phyloP scores from a whole-genome alignment of 2,797 vertebrate genomes.

The Morelia viridis region DNA sequence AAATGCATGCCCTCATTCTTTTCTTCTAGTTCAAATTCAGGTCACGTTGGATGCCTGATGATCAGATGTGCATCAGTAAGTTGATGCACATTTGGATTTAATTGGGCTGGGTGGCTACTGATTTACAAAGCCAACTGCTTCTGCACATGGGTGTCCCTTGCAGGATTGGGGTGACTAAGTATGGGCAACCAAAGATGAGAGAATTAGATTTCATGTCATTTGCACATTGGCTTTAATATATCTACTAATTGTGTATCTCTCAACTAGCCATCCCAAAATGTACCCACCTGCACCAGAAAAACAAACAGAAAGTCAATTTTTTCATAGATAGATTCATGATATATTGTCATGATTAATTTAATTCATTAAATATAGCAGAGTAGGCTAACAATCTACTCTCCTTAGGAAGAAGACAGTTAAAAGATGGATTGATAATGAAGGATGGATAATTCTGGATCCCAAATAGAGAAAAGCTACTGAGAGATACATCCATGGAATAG shows the following conservation, averaged over 20 bases:
- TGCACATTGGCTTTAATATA: neutral
- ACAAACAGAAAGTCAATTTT: constrained; percentile 33
- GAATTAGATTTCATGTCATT: neutral
- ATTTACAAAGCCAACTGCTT: neutral
- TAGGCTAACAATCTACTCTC: constrained; percentile 1
- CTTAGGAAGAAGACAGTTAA: constrained; percentile 50
- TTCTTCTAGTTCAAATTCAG: neutral
- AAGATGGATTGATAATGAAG: constrained; percentile 23
- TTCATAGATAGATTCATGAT: constrained; percentile 28
- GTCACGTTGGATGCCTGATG: neutral
- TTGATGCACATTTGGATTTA: neutral
- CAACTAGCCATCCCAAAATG: constrained; percentile 55
- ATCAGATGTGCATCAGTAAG: neutral
- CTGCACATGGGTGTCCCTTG: neutral
- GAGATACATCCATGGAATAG: constrained; percentile 72
- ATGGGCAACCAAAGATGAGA: neutral
- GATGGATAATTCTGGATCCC: constrained; percentile 6
- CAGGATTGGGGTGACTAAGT: neutral
- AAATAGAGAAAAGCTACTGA: constrained; percentile 62
- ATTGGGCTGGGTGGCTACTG: neutral
- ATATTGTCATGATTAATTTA: constrained; percentile 27
- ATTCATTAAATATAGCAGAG: constrained; percentile 31
- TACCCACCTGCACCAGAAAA: constrained; percentile 24
- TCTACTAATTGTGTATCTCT: constrained; percentile 61
- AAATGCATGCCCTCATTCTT: neutral